A percentile compares a stretch with the other conserved stretches of the same genome.
phyloP scores from a whole-genome alignment of 2,113 vertebrate species.

The Crotophaga sulcirostris region DNA sequence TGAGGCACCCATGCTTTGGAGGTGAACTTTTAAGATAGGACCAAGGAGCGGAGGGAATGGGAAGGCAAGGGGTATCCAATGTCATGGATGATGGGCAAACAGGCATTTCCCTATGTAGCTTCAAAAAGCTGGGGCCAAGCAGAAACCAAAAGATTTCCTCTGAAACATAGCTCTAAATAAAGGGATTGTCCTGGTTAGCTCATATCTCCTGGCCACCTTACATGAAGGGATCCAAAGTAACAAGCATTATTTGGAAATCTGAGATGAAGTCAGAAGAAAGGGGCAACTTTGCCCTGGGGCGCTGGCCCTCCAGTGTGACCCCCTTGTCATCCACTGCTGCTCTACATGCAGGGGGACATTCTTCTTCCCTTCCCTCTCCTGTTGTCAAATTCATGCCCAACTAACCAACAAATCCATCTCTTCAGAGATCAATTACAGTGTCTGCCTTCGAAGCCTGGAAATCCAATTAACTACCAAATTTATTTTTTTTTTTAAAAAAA shows the following conservation, averaged over 20 bases:
- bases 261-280: background rate
- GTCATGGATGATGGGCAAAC: background rate
- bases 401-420: conserved; percentile 79
- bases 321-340: background rate
- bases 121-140: background rate
- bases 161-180: background rate
- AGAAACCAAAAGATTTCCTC: background rate
- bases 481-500: background rate
- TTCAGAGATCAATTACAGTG: conserved; percentile 79
- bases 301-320: conserved; percentile 7
- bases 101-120: background rate
- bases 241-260: background rate
- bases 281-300: background rate
- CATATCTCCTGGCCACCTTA: background rate
- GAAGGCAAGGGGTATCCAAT: background rate
- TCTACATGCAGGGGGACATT: conserved; percentile 7
- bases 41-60: background rate
- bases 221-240: background rate
- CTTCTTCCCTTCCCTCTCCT: conserved; percentile 50
- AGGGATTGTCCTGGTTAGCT: background rate
- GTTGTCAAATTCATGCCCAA: conserved; percentile 71
- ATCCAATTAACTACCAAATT: conserved; percentile 81
- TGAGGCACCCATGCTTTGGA: background rate
- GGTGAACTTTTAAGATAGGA: background rate
- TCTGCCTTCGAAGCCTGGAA: conserved; percentile 76